Conservation (phyloP, 2,888 invertebrate genomes). For the Ernsta delagoae region DNA sequence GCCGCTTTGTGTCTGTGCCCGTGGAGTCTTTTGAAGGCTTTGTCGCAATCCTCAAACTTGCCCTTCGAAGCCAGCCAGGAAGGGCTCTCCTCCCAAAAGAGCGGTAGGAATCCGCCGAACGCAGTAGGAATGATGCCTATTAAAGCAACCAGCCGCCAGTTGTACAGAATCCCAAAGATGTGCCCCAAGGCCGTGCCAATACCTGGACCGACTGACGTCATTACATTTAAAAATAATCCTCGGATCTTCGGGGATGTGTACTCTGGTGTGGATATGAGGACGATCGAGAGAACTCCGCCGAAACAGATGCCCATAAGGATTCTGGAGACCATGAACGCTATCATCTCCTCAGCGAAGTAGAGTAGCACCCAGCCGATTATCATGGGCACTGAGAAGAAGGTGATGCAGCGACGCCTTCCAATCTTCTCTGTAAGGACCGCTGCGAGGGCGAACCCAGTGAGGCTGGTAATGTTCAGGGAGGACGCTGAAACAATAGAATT, state of each 20-base stretch:
- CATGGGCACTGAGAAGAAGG: conserved; percentile 37
- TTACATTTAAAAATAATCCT: conserved; percentile 39
- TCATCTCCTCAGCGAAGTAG: conserved; percentile 37
- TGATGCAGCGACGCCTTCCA: conserved; percentile 38
- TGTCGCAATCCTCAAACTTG: conserved; percentile 40
- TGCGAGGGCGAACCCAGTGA: conserved; percentile 37
- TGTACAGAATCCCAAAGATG: conserved; percentile 39
- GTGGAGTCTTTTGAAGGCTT: conserved; percentile 38
- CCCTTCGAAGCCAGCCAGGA: conserved; percentile 47
- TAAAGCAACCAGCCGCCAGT: conserved; percentile 44
- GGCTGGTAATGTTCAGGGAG: too few species aligned
- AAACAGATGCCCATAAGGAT: conserved; percentile 42
- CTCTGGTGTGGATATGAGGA: conserved; percentile 30
- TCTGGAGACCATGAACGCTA: conserved; percentile 37
- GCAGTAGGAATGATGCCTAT: conserved; percentile 41
- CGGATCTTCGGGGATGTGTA: conserved; percentile 40
- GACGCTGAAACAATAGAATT: too few species aligned
- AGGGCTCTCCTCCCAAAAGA: conserved; percentile 45
- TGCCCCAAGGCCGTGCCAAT: conserved; percentile 42
- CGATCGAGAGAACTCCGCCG: conserved; percentile 40
- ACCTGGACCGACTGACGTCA: conserved; percentile 41
- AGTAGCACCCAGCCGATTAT: conserved; percentile 40
- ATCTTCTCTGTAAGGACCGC: conserved; percentile 38
- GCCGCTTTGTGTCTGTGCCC: conserved; percentile 32
- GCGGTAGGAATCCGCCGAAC: conserved; percentile 36